phyloP scores from a whole-genome alignment of 1,140 invertebrate genomes.

The Drosophila parabipectinata region DNA sequence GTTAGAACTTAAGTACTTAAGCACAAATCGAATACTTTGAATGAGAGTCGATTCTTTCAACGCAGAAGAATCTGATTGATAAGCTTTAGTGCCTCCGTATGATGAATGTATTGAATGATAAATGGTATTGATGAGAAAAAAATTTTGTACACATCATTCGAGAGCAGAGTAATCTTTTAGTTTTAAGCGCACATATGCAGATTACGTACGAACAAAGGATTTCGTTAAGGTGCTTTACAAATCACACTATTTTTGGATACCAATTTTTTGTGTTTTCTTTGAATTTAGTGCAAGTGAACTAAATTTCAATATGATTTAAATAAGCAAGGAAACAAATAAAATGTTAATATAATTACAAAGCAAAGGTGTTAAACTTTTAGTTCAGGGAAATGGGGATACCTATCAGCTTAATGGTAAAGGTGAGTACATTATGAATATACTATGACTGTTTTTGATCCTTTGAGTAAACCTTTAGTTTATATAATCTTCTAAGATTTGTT shows the following conservation, averaged over 20 bases:
- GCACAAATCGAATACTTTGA: constrained; percentile 30
- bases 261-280: constrained; percentile 37
- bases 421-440: neutral
- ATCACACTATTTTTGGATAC: constrained; percentile 65
- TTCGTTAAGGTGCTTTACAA: constrained; percentile 66
- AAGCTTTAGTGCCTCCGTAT: constrained; percentile 49
- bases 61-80: constrained; percentile 15
- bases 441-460: too few relatives aligned
- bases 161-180: constrained; percentile 37
- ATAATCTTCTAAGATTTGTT: neutral
- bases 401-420: neutral
- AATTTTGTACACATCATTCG: constrained; percentile 34
- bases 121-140: constrained; percentile 12
- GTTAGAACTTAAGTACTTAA: constrained; percentile 46
- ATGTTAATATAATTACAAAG: constrained; percentile 43
- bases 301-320: constrained; percentile 48
- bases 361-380: neutral
- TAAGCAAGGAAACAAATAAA: constrained; percentile 52
- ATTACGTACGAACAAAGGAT: constrained; percentile 51
- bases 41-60: constrained; percentile 7
- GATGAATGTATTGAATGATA: constrained; percentile 32
- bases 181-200: constrained; percentile 60
- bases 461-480: neutral
- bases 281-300: constrained; percentile 35
- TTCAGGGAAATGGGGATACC: neutral